A percentile compares a stretch with the other conserved stretches of the same genome.
Conservation (phyloP, 2,888 invertebrate genomes). For the Ophonus ardosiacus region DNA sequence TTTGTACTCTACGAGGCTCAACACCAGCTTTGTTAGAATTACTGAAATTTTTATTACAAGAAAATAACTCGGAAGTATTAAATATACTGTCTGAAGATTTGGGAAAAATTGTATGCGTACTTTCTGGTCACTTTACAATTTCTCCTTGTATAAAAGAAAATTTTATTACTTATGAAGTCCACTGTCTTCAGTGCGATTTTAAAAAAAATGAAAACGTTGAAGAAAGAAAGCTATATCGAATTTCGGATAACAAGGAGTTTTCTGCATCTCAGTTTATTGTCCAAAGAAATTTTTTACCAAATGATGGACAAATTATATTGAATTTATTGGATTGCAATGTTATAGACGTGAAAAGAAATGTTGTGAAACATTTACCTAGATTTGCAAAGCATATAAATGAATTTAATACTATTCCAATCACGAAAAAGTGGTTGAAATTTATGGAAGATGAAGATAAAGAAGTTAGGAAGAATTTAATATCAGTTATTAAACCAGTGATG, state of each 20-base stretch:
- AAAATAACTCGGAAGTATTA: conserved; percentile 38
- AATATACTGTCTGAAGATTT: conserved; percentile 66
- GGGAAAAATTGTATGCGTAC: conserved; percentile 69
- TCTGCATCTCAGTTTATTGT: conserved; percentile 67
- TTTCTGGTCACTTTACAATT: conserved; percentile 68
- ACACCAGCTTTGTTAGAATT: conserved; percentile 56
- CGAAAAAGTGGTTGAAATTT: conserved; percentile 74
- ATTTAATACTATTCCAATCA: conserved; percentile 73
- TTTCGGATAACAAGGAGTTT: conserved; percentile 69
- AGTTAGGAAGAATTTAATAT: conserved; percentile 72
- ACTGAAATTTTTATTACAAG: conserved; percentile 54
- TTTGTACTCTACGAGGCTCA: conserved; percentile 51
- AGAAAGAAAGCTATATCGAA: conserved; percentile 67
- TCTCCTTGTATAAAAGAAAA: conserved; percentile 44
- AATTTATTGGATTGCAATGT: conserved; percentile 69
- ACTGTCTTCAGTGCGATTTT: conserved; percentile 70
- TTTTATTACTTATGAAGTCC: conserved; percentile 63
- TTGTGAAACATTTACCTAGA: conserved; percentile 73
- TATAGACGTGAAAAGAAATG: conserved; percentile 70
- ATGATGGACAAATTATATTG: conserved; percentile 57
- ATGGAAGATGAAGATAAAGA: conserved; percentile 72
- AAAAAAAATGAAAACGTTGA: conserved; percentile 66
- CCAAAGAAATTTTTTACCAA: conserved; percentile 49
- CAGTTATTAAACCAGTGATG: conserved; percentile 71
- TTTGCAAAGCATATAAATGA: conserved; percentile 74